Evolutionary conservation across 2,888 invertebrate species (phyloP).

Genomic region (Nymphalis c-album): DNA sequence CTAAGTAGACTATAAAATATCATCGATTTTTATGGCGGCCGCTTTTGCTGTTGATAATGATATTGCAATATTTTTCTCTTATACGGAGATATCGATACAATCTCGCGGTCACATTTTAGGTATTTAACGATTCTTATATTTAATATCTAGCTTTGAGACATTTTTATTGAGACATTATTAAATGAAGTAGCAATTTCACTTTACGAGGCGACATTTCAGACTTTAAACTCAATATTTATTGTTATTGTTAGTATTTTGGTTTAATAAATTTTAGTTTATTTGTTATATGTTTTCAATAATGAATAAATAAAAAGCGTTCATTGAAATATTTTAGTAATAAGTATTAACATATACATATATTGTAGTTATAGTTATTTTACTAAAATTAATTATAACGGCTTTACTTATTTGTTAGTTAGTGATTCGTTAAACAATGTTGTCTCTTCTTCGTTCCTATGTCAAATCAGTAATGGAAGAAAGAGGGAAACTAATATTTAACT

Average conservation of each 20-base stretch:
- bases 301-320: not conserved
- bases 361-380: too few species aligned
- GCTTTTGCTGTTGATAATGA: constrained; percentile 46
- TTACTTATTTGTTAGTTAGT: too few species aligned
- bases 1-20: constrained; percentile 73
- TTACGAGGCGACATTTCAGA: constrained; percentile 14
- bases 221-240: not conserved
- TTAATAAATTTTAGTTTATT: not conserved
- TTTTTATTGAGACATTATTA: constrained; percentile 40
- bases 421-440: too few species aligned
- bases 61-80: constrained; percentile 47
- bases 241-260: not conserved
- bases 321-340: too few species aligned
- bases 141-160: constrained; percentile 36
- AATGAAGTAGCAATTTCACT: constrained; percentile 30
- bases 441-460: too few species aligned
- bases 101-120: constrained; percentile 44
- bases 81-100: constrained; percentile 39
- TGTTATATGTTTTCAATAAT: not conserved
- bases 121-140: constrained; percentile 41
- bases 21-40: constrained; percentile 50
- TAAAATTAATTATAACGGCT: too few species aligned
- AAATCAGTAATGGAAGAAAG: too few species aligned
- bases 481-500: too few species aligned
- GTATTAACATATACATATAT: too few species aligned